Evolutionary conservation across 2,888 invertebrate species (phyloP), one percentile per base, ranked within the genome.

Genomic region (Drosophila histrio): DNA sequence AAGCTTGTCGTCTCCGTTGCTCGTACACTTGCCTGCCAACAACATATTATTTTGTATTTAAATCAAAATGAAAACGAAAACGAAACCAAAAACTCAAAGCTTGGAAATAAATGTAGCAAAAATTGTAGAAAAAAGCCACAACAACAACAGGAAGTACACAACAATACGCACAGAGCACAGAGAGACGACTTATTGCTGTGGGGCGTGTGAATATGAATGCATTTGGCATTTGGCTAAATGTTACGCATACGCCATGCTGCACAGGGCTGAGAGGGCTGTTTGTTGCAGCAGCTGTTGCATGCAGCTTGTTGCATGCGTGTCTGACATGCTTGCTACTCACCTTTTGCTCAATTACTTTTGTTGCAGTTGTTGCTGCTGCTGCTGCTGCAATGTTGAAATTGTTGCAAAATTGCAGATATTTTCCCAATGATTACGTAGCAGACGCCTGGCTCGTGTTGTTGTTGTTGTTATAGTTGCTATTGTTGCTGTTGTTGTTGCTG

Each of bases 321-420:
- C 74, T 76, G 73, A 72, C 68, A 56, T 63, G 82, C 62, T 80
- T 63, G 82, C 62, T 80, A 84, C 84, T 84, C 80, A 84, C 84
- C 84, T 84, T 85, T 83, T 83, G 87, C 76, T 84, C 83, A 84
- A 87, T 84, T 88, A 86, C 70, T 87, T 86, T 70, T 79, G 76
- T 65, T 84, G 68, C 56, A 53, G 79, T 59, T 59, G 56, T 57
- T 69, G 56, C 21, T 64, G 67, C 19, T 72, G 68, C 39, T 68
- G 59, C 32, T 63, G 79, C 50, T 69, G 72, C 53, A 58, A 56
- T 87, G 87, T 81, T 56, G 87, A 83, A 83, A 83, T 81, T 87
- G 79, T 83, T 85, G 82, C 82, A 83, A 83, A 86, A 78, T 72
- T 79, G 78, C 74, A 59, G 78, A 79, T 78, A 82, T 87, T 85